Conservation (phyloP, 2,113 vertebrate species). For the Ochotona princeps region DNA sequence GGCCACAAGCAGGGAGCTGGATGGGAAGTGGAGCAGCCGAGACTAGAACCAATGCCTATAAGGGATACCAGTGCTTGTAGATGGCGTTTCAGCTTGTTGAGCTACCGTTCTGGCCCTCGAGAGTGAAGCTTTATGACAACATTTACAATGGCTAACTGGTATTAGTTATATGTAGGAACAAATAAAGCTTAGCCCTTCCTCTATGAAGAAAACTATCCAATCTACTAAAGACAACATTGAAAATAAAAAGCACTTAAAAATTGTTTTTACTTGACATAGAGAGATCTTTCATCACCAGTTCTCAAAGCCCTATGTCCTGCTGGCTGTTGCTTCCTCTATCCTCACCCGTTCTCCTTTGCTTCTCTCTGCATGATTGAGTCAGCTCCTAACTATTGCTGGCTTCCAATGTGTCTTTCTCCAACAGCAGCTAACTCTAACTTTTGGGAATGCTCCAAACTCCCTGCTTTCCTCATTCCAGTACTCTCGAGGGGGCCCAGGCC, state of each 20-base stretch:
- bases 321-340: background rate
- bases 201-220: background rate
- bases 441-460: background rate
- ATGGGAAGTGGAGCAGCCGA: too few relatives aligned
- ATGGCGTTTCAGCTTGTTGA: too few relatives aligned
- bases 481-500: background rate
- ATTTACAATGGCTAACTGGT: background rate
- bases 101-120: too few relatives aligned
- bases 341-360: background rate
- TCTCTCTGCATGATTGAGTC: background rate
- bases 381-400: background rate
- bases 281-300: too few relatives aligned
- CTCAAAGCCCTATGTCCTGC: background rate
- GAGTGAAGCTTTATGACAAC: background rate
- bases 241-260: background rate
- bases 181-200: background rate
- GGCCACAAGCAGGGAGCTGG: too few relatives aligned
- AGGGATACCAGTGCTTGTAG: too few relatives aligned
- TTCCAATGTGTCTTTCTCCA: background rate
- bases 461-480: background rate
- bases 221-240: background rate
- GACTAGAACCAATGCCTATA: too few relatives aligned
- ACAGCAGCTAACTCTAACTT: background rate
- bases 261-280: too few relatives aligned
- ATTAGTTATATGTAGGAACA: background rate